These are phyloP conservation scores for Meandrina meandrites DNA, from an alignment of 92 coral and sea anemone species.

Conservation along the genomic window DNA sequence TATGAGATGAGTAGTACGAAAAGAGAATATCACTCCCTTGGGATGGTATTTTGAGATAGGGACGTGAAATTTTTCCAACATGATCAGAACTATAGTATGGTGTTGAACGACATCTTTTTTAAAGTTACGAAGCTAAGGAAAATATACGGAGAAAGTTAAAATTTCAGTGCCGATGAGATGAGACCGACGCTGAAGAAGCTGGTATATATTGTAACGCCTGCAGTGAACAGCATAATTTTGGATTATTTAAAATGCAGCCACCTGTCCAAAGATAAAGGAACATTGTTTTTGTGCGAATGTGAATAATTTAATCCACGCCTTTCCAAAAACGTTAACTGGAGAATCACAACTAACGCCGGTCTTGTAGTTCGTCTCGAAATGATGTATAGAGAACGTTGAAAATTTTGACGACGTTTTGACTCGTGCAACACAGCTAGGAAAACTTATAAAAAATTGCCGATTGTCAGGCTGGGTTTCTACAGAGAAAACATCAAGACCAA, in stretches of 20 bases:
- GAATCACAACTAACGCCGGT: no score
- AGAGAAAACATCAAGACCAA: not conserved
- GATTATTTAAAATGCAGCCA: not conserved
- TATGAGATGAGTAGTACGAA: not conserved
- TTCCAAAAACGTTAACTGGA: not conserved
- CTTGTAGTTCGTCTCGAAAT: not conserved
- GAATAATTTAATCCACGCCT: not conserved
- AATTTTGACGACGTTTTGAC: no score
- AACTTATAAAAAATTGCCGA: no score
- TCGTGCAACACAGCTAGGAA: no score
- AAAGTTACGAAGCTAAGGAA: not conserved
- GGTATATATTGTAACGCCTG: not conserved
- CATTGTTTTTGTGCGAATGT: not conserved
- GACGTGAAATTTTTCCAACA: not conserved
- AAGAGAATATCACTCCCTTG: no score
- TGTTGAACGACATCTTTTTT: no score
- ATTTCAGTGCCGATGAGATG: no score
- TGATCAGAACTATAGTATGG: not conserved
- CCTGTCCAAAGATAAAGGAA: not conserved
- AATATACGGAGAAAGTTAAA: no score
- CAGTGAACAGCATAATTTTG: not conserved
- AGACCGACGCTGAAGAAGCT: no score
- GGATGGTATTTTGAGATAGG: no score
- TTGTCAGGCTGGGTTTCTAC: not conserved
- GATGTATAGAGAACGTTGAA: no score